Evolutionary conservation across 2,797 vertebrate species (phyloP), one percentile per base, ranked within the genome.

Genomic region (Pseudopleuronectes americanus): DNA sequence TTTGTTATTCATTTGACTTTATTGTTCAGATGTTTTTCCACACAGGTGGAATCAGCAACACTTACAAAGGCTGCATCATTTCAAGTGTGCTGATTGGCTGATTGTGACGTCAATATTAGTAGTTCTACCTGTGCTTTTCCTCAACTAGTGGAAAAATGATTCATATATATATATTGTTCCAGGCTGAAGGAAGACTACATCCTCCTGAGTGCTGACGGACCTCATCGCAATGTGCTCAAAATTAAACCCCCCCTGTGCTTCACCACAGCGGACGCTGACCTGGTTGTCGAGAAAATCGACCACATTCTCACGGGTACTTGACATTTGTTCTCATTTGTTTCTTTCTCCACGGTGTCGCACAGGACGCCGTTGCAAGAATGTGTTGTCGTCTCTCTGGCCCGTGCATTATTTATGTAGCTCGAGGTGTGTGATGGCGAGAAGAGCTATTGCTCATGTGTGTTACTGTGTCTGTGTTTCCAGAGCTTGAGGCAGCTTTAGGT

Each of bases 161-260:
- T 38, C 12, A 48, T 48, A 21, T 28, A 48, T 48, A 21, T 28
- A 6, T 65, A 55, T 60, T 52, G 22, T 61, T 53, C 17, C 83
- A 99, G 98, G 84, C 92, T 99, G 61, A 99, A 98, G 87, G 95
- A 97, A 55, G 89, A 88, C 57, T 74, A 77, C 19, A 93, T 99
- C 67, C 95, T 99, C 21, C 94, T 99, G 17, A 99, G 97, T 71
- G 96, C 96, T 0, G 98, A 99, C 0, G 98, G 98, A 19, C 98
- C 98, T 41, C 92, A 97, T 47, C 95, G 96, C 81, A 99, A 99
- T 4, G 95, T 99, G 60, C 93, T 99, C 12, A 99, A 99, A 88
- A 97, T 99, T 73, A 99, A 99, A 70, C 98, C 98, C 0, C 98
- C 98, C 0, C 92, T 99, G 96, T 99, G 98, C 88, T 99, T 99